Percentiles rank a stretch among this genome's conserved stretches.
Evolutionary conservation across 2,888 invertebrate genomes (phyloP).

Genomic region (Erynnis tages): DNA sequence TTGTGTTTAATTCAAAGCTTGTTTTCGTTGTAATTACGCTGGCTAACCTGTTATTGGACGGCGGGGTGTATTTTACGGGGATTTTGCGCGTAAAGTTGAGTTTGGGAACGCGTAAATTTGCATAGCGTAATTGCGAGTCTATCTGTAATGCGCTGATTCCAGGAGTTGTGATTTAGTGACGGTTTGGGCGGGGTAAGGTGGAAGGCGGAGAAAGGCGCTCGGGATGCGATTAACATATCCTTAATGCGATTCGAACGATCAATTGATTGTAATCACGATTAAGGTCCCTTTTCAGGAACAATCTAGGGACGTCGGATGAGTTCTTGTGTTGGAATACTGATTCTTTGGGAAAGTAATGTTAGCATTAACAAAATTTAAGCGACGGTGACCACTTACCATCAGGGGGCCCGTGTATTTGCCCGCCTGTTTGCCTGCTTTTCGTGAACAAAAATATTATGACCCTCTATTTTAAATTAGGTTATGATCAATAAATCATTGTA

Average conservation of each 20-base stretch:
- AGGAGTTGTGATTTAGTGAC: slow-evolving; percentile 10
- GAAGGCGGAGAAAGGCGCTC: background rate
- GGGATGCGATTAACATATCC: slow-evolving; percentile 4
- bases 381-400: too few relatives aligned
- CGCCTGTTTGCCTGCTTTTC: too few relatives aligned
- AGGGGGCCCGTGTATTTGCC: too few relatives aligned
- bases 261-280: slow-evolving; percentile 26
- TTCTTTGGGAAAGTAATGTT: too few relatives aligned
- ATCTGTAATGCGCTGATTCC: slow-evolving; percentile 18
- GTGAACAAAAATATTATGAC: too few relatives aligned
- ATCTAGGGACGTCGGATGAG: too few relatives aligned
- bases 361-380: too few relatives aligned
- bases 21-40: slow-evolving; percentile 46
- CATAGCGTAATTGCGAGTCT: slow-evolving; percentile 26
- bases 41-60: slow-evolving; percentile 41
- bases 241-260: slow-evolving; percentile 1
- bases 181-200: slow-evolving; percentile 2
- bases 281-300: slow-evolving; percentile 22
- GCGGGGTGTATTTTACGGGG: slow-evolving; percentile 33
- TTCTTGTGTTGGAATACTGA: too few relatives aligned
- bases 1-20: slow-evolving; percentile 49
- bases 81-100: slow-evolving; percentile 33
- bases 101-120: slow-evolving; percentile 31
- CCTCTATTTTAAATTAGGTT: too few relatives aligned
- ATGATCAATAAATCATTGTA: too few relatives aligned